These are phyloP conservation scores for Argyrosomus japonicus DNA, from an alignment of 2,113 vertebrate species.

Conservation along the genomic window DNA sequence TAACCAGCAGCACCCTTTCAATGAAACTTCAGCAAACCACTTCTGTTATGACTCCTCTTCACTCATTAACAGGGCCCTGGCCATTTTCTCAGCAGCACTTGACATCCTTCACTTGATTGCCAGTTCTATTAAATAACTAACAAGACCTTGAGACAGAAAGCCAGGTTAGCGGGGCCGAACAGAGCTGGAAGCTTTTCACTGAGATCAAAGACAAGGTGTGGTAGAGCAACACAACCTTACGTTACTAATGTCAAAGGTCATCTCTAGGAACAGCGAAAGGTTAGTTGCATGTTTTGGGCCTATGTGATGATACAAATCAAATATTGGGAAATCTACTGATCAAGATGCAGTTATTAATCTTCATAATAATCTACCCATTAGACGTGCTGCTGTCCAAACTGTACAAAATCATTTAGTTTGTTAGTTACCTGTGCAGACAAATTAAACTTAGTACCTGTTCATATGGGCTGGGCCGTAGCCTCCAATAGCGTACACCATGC, in stretches of 20 bases:
- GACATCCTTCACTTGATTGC: slow-evolving; percentile 62
- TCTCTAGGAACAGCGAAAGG: slow-evolving; percentile 11
- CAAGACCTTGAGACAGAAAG: slow-evolving; percentile 27
- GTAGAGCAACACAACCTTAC: background rate
- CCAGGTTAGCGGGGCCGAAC: background rate
- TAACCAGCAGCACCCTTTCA: slow-evolving; percentile 38
- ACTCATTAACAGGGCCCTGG: slow-evolving; percentile 54
- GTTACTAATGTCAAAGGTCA: slow-evolving; percentile 7
- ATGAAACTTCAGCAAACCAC: slow-evolving; percentile 52
- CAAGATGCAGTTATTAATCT: background rate
- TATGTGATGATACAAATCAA: background rate
- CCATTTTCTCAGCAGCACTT: slow-evolving; percentile 63
- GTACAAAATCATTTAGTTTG: background rate
- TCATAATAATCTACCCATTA: background rate
- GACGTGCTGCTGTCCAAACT: background rate
- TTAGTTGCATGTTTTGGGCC: background rate
- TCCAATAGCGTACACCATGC: slow-evolving; percentile 97
- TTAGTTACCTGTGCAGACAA: too few relatives aligned
- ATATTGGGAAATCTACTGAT: background rate
- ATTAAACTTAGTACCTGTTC: slow-evolving; percentile 89
- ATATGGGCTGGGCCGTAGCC: slow-evolving; percentile 97
- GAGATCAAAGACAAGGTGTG: background rate
- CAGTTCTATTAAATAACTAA: slow-evolving; percentile 55
- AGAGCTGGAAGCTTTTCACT: background rate
- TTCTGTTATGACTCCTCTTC: slow-evolving; percentile 31